These are phyloP conservation scores for Myanophis thanlyinensis DNA, from an alignment of 2,113 vertebrate genomes.

Conservation along the genomic window DNA sequence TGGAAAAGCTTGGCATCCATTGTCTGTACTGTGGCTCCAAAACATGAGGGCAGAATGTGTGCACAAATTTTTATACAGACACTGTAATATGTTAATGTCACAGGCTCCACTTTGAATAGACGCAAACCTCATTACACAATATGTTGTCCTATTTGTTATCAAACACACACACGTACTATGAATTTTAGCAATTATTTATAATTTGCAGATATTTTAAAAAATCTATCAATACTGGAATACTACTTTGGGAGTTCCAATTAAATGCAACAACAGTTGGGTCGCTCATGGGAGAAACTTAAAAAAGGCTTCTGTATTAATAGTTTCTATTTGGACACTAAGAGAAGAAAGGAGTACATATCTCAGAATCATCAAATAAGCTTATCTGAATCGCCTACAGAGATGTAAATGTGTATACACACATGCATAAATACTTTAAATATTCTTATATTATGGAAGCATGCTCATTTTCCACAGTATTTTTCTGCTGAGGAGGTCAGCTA, in stretches of 20 bases:
- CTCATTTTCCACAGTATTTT: constrained; percentile 42
- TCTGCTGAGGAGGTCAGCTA: constrained; percentile 44
- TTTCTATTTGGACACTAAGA: constrained; percentile 34
- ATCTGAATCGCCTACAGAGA: constrained; percentile 34
- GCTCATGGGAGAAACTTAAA: constrained; percentile 33
- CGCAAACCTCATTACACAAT: constrained; percentile 31
- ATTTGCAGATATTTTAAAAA: constrained; percentile 71
- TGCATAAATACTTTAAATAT: constrained; percentile 48
- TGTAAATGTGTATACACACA: constrained; percentile 13
- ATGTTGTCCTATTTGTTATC: constrained; percentile 38
- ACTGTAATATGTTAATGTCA: constrained; percentile 1
- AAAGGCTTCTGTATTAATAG: constrained; percentile 50
- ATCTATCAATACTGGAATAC: constrained; percentile 70
- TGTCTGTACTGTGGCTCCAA: background rate
- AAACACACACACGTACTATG: constrained; percentile 53
- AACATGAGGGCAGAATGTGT: background rate
- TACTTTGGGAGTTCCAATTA: constrained; percentile 69
- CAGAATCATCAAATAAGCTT: constrained; percentile 50
- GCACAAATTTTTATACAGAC: constrained; percentile 24
- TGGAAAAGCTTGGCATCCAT: background rate
- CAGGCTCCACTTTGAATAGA: constrained; percentile 41
- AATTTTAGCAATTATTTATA: constrained; percentile 77
- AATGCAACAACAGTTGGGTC: constrained; percentile 64
- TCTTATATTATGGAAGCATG: constrained; percentile 38
- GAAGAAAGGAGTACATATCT: constrained; percentile 38